phyloP scores from a whole-genome alignment of 1,140 invertebrate genomes.

The Brachionus plicatilis region DNA sequence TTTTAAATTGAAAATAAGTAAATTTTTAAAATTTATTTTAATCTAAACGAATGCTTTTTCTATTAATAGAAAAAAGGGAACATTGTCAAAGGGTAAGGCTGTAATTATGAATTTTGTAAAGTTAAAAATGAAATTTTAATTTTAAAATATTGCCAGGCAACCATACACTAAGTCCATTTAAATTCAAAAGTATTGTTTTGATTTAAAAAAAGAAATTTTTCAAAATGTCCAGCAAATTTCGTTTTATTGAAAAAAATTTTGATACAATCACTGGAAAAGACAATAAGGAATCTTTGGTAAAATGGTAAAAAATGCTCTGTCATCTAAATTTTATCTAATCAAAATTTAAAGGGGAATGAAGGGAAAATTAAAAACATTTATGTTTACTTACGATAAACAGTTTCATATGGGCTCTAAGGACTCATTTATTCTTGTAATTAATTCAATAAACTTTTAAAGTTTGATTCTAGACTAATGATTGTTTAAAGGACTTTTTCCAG shows the following conservation, averaged over 20 bases:
- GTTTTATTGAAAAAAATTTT: conserved; percentile 32
- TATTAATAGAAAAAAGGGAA: neutral
- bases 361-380: conserved; percentile 23
- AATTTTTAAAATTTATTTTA: neutral
- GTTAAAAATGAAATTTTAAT: neutral
- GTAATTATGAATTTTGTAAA: neutral
- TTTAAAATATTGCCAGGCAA: neutral
- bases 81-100: neutral
- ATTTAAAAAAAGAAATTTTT: neutral
- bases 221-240: neutral
- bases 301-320: neutral
- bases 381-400: conserved; percentile 20
- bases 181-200: neutral
- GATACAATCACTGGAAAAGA: conserved; percentile 5
- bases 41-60: neutral
- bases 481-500: conserved; percentile 12
- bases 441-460: neutral
- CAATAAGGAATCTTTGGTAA: neutral
- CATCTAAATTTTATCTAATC: neutral
- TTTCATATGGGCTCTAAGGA: conserved; percentile 36
- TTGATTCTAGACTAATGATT: neutral
- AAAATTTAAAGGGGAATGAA: conserved; percentile 27
- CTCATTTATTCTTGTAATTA: neutral
- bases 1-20: neutral
- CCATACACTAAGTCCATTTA: neutral